Evolutionary conservation across 1,140 invertebrate genomes (phyloP), one percentile per base, ranked within the genome.

Genomic region (Drosophila teissieri): DNA sequence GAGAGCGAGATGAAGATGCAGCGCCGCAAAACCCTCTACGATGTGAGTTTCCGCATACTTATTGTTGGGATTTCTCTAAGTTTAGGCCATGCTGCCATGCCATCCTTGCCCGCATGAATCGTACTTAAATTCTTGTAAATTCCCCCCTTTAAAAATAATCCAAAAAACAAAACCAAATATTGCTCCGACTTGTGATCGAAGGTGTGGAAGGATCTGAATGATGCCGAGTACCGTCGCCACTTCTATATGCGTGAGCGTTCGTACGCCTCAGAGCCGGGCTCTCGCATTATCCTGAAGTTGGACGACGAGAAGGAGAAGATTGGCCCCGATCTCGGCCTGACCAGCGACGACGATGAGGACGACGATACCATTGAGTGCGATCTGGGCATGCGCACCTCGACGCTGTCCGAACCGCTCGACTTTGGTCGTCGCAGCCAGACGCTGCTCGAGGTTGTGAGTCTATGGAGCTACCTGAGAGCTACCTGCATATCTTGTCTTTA

Each of bases 341-440:
- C 42, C 39, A 60, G 57, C 31, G 55, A 57, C 52, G 57, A 73
- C 15, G 69, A 65, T 19, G 80, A 84, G 42, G 84, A 84, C 3
- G 85, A 90, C 27, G 81, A 90, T 67, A 90, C 85, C 27, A 80
- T 90, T 45, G 85, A 90, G 63, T 90, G 84, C 52, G 78, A 90
- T 31, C 40, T 83, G 48, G 77, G 77, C 56, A 40, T 86, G 27
- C 80, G 90, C 36, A 91, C 81, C 27, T 91, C 90, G 34, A 92
- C 91, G 8, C 75, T 86, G 2, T 93, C 93, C 14, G 93, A 93
- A 40, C 76, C 93, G 8, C 90, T 93, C n/a, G 93, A 93, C 17
- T 93, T 90, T 53, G 92, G 80, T 14, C 73, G 84, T 39, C 80
- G 84, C 60, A 88, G 84, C 49, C 80, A 80, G 46, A 65, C 75